These are phyloP conservation scores for Lepidurus arcticus DNA, from an alignment of 1,140 invertebrate genomes.

Conservation along the genomic window DNA sequence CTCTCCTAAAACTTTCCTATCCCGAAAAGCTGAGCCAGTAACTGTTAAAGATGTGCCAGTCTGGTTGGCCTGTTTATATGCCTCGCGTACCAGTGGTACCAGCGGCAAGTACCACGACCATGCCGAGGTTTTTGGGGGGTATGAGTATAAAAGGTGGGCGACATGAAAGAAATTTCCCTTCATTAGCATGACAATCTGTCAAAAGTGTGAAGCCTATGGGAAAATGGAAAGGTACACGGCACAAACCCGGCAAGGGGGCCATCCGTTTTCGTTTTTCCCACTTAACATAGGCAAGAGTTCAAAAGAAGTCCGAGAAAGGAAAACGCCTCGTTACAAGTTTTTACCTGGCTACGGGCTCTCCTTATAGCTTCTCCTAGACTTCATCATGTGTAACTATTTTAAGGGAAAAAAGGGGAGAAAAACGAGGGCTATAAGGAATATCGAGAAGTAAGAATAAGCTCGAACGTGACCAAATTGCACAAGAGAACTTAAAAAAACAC, in stretches of 20 bases:
- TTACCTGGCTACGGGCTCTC: no score
- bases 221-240: neutral
- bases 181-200: constrained; percentile 18
- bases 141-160: neutral
- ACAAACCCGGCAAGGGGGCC: neutral
- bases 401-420: neutral
- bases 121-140: neutral
- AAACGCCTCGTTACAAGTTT: neutral
- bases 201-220: constrained; percentile 13
- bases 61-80: no score
- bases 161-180: constrained; percentile 14
- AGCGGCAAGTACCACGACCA: neutral
- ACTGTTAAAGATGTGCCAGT: neutral
- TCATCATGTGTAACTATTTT: no score
- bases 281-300: constrained; percentile 13
- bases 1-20: neutral
- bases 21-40: neutral
- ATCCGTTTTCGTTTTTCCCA: neutral
- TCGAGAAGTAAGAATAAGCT: neutral
- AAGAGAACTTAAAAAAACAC: neutral
- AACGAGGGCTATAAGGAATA: neutral
- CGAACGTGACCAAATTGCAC: neutral
- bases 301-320: neutral
- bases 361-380: no score
- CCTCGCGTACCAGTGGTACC: no score